These are phyloP conservation scores for Nymphalis polychloros DNA, from an alignment of 2,888 invertebrate species.

Conservation along the genomic window DNA sequence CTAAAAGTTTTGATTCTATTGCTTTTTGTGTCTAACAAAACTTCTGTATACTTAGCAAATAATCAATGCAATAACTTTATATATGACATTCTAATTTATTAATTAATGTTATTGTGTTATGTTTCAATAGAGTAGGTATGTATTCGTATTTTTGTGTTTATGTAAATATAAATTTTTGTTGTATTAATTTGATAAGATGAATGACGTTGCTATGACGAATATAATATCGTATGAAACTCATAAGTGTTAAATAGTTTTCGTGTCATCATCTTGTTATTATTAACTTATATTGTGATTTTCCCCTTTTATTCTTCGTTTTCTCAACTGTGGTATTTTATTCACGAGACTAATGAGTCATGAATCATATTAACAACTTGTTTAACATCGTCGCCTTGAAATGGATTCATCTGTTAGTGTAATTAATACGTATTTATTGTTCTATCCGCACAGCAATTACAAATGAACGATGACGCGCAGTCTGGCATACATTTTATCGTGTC, in stretches of 20 bases:
- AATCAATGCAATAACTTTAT: slow-evolving; percentile 20
- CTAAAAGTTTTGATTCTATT: slow-evolving; percentile 9
- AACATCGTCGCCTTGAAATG: slow-evolving; percentile 27
- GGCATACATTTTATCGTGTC: slow-evolving; percentile 88
- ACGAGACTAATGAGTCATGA: slow-evolving; percentile 18
- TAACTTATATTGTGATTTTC: slow-evolving; percentile 1
- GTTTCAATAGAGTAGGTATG: slow-evolving; percentile 1
- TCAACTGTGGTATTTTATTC: slow-evolving; percentile 10
- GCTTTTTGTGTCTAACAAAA: slow-evolving; percentile 26
- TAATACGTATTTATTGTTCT: slow-evolving; percentile 26
- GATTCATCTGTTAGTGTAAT: slow-evolving; percentile 20
- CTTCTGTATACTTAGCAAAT: slow-evolving; percentile 13
- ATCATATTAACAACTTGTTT: slow-evolving; percentile 23
- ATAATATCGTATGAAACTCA: not conserved
- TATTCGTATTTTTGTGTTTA: slow-evolving; percentile 11
- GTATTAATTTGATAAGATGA: not conserved
- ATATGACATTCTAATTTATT: slow-evolving; percentile 10
- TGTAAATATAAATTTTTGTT: not conserved
- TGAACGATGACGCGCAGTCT: slow-evolving; percentile 86
- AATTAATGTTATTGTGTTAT: not conserved
- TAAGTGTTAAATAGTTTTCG: not conserved
- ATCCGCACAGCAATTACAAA: slow-evolving; percentile 69
- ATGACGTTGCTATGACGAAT: not conserved
- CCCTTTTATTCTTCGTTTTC: not conserved
- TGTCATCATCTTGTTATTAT: not conserved